Percentiles rank a stretch among this genome's conserved stretches.
These are phyloP conservation scores for Lucilia cuprina DNA, from an alignment of 1,140 invertebrate genomes.

Conservation along the genomic window DNA sequence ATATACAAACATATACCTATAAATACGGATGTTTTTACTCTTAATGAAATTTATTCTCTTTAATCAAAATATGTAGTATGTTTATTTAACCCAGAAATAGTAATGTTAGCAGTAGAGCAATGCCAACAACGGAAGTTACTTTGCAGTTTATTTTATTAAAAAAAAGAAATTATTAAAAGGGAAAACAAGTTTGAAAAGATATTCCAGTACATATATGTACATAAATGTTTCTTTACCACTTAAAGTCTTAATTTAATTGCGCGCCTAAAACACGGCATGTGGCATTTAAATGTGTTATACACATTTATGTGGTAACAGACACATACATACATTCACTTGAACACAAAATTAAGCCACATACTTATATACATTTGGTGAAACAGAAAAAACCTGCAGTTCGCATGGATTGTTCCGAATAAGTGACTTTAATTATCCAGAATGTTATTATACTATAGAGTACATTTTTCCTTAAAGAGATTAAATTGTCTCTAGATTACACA, in stretches of 20 bases:
- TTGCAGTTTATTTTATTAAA: background rate
- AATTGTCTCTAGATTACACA: no score
- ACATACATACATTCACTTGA: background rate
- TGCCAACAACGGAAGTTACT: background rate
- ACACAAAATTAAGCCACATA: background rate
- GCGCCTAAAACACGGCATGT: slow-evolving; percentile 25
- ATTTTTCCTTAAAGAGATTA: no score
- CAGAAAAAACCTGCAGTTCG: no score
- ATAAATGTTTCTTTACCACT: slow-evolving; percentile 11
- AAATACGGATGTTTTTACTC: no score
- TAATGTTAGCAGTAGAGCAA: background rate
- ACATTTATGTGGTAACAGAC: background rate
- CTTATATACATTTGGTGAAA: background rate
- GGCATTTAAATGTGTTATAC: slow-evolving; percentile 25
- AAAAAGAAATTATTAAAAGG: background rate
- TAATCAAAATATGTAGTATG: no score
- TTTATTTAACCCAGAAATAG: background rate
- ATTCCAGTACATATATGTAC: background rate
- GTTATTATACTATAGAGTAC: no score
- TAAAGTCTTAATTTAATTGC: slow-evolving; percentile 34
- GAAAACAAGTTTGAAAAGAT: background rate
- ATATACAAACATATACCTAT: no score
- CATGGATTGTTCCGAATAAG: no score
- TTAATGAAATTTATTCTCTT: no score
- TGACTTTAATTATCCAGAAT: no score